phyloP scores from a whole-genome alignment of 1,140 invertebrate genomes.

The Riptortus pedestris region DNA sequence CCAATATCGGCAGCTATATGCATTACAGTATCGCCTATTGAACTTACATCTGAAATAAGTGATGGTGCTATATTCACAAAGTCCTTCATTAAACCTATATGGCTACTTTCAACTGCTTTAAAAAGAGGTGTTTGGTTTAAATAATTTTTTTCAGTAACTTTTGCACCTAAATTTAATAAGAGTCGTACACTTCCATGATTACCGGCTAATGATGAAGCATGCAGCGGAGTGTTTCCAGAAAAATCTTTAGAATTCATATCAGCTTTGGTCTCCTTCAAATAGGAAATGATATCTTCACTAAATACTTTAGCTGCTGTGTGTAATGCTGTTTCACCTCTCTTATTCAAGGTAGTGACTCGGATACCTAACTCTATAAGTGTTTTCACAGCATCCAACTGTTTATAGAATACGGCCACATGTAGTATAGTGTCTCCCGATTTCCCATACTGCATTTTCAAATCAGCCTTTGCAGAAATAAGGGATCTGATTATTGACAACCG shows the following conservation, averaged over 20 bases:
- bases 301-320: not conserved
- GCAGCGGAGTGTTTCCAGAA: too few relatives aligned
- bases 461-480: not conserved
- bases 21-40: not conserved
- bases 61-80: too few relatives aligned
- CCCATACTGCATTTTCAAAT: not conserved
- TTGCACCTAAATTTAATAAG: too few relatives aligned
- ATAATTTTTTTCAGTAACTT: too few relatives aligned
- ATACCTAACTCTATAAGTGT: not conserved
- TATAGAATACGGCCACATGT: not conserved
- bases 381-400: not conserved
- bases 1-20: not conserved
- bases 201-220: too few relatives aligned
- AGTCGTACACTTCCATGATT: too few relatives aligned
- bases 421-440: not conserved
- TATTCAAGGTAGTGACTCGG: not conserved
- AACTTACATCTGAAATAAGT: not conserved
- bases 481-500: not conserved
- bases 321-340: not conserved
- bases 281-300: not conserved
- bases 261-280: not conserved
- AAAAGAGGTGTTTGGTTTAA: too few relatives aligned
- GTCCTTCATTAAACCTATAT: too few relatives aligned
- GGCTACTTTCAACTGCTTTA: too few relatives aligned
- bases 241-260: too few relatives aligned